Conservation (phyloP, 64 coral and sea anemone species). For the Anthopleura sola region DNA sequence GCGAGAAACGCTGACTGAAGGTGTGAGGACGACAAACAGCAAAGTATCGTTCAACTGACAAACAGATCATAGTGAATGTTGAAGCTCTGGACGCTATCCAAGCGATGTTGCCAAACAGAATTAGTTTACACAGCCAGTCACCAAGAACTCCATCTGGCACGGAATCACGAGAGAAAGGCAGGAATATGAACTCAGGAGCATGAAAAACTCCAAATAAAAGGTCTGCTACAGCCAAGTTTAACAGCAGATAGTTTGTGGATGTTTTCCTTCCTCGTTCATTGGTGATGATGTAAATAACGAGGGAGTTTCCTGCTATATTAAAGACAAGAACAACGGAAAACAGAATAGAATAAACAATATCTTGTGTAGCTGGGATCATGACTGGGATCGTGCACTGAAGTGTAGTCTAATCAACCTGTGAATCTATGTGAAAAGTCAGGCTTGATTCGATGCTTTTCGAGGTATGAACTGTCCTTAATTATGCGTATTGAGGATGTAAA, state of each 20-base stretch:
- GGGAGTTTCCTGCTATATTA: conserved; percentile 7
- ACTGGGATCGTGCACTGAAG: no score
- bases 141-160: background rate
- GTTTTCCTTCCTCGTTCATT: background rate
- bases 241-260: conserved; percentile 1
- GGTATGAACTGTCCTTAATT: no score
- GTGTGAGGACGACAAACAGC: no score
- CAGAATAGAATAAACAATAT: background rate
- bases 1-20: no score
- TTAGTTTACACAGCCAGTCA: background rate
- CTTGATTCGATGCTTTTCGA: no score
- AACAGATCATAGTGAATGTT: background rate
- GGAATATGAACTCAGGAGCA: background rate
- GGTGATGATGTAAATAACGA: conserved; percentile 13
- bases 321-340: conserved; percentile 7
- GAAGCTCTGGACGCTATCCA: background rate
- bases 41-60: no score
- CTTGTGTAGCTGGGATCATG: no score
- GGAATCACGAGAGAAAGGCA: background rate
- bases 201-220: background rate
- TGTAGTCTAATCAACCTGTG: no score
- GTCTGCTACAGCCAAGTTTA: background rate
- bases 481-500: no score
- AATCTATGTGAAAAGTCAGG: no score
- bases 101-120: background rate